These are phyloP conservation scores for Mionectes olivaceus DNA, from an alignment of 2,797 vertebrate genomes.

Conservation along the genomic window DNA sequence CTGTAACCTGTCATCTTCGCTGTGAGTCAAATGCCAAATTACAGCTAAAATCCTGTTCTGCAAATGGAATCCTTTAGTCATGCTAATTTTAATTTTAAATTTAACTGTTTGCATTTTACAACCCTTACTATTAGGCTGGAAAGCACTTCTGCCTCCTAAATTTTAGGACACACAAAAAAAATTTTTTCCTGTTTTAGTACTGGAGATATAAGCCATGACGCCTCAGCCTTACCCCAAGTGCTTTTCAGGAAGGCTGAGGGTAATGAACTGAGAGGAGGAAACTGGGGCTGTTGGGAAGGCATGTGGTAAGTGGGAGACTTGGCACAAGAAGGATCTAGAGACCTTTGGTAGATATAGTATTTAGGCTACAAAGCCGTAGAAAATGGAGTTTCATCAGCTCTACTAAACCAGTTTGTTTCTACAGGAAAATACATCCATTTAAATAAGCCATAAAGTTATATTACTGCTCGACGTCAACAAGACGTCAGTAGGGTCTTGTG, in stretches of 20 bases:
- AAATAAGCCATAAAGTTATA: neutral
- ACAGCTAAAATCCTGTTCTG: conserved; percentile 43
- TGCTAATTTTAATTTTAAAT: conserved; percentile 64
- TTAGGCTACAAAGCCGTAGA: neutral
- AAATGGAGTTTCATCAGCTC: neutral
- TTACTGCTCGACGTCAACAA: neutral
- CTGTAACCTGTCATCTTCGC: conserved; percentile 36
- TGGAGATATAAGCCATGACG: neutral
- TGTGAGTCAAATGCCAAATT: conserved; percentile 47
- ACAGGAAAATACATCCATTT: neutral
- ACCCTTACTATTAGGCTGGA: conserved; percentile 8
- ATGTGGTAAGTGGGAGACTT: neutral
- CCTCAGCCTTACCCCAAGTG: neutral
- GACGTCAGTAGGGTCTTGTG: neutral
- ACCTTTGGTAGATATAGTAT: neutral
- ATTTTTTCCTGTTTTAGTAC: neutral
- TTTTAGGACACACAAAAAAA: neutral
- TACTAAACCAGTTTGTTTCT: neutral
- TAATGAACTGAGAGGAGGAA: neutral
- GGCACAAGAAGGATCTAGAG: neutral
- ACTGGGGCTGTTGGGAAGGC: neutral
- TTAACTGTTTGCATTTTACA: conserved; percentile 55
- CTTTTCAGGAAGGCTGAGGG: neutral
- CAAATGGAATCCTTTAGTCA: conserved; percentile 60
- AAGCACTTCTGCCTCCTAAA: neutral